Conservation (phyloP, 2,888 invertebrate genomes). For the Megaustenia siamemsis region DNA sequence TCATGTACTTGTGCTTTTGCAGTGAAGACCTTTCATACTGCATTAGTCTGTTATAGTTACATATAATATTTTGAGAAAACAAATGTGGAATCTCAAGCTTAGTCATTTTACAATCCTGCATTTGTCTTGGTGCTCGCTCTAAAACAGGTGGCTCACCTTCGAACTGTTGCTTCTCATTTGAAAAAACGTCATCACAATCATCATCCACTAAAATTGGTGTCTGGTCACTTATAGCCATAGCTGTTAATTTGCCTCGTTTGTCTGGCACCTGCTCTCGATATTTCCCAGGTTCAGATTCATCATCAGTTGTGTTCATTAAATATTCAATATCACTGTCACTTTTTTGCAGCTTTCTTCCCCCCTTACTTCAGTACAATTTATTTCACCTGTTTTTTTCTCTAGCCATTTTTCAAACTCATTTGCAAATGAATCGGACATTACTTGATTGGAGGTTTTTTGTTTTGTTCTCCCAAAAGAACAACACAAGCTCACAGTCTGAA, state of each 20-base stretch:
- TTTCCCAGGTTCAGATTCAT: not conserved
- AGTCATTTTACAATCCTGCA: not conserved
- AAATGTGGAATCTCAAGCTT: not conserved
- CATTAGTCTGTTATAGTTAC: slow-evolving; percentile 7
- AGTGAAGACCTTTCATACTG: not conserved
- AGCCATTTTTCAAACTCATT: slow-evolving; percentile 44
- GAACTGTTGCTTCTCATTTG: slow-evolving; percentile 21
- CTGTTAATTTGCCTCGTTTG: not conserved
- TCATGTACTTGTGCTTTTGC: not conserved
- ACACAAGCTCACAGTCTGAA: not conserved
- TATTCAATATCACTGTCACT: not conserved
- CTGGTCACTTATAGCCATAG: not conserved
- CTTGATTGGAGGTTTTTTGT: no score
- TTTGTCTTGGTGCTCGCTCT: slow-evolving; percentile 22
- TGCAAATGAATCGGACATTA: slow-evolving; percentile 34
- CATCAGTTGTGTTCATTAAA: not conserved
- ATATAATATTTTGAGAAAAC: not conserved
- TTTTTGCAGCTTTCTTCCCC: slow-evolving; percentile 1
- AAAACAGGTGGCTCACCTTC: slow-evolving; percentile 45
- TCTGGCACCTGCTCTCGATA: not conserved
- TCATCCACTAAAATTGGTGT: slow-evolving; percentile 47
- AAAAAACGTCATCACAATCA: slow-evolving; percentile 17
- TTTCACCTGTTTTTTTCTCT: not conserved
- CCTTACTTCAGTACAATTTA: not conserved
- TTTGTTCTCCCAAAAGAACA: not conserved